Base-by-base conservation (phyloP, 1,140 invertebrate genomes). In the Acromyrmex echinatior region DNA sequence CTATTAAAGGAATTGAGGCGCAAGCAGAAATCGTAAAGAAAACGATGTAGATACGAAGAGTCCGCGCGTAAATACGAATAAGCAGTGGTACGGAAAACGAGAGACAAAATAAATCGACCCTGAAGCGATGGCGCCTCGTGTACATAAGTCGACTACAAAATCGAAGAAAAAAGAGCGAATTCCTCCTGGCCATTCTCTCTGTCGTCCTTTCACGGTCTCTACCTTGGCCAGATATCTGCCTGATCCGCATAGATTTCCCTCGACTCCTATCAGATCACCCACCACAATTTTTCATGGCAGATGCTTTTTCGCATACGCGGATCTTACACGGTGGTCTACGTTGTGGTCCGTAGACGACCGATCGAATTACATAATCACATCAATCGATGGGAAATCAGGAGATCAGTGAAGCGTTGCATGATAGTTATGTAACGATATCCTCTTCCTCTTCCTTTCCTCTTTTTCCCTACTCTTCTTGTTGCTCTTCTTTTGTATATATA, bases 41-140 rank as follows among this genome's bases (percentile, higher is more conserved):
- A 39, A 35, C 35, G 21, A 62, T 31, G 25, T 51, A 49, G 74
- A 16, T 28, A 74, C 25, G 21, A 53, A 60, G 10, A 66, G 14
- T 10, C 14, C 78, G 62, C 63, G 35, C 28, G 45, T 51, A 77
- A 39, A 79, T 79, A 66, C 56, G 25, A 45, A 58, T 56, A 70
- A 84, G 70, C 68, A 74, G 68, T 62, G 66, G 53, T 70, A 71
- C 66, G 18, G 70, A 74, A 84, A 84, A 70, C 53, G 70, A 71
- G 65, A 88, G 49, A 45, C 39, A 86, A 76, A 71, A 74, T 78
- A 71, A 87, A 84, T 85, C 70, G 86, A 87, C 21, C 71, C 71
- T 70, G 63, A 66, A 80, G 70, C 53, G 65, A 87, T 63, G 70
- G 56, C 58, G 68, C 39, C 49, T 81, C 49, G 45, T 51, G 66